Conservation (phyloP, 2,113 vertebrate species). For the Paramormyrops kingsleyae region DNA sequence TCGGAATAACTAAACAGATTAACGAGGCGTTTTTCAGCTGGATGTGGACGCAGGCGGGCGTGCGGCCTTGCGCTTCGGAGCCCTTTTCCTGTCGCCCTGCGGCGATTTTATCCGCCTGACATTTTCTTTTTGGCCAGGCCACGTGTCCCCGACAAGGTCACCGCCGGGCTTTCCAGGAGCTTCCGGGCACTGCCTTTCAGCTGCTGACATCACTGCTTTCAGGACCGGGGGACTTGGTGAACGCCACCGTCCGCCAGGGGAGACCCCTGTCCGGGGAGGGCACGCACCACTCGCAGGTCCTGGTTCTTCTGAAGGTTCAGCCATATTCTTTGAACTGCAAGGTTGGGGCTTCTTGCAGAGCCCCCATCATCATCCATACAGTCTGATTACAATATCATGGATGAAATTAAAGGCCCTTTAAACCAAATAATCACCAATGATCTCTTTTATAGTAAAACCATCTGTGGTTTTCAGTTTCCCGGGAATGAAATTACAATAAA, state of each 20-base stretch:
- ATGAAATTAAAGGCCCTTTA: not conserved
- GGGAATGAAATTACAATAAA: not conserved
- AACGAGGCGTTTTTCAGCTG: constrained; percentile 96
- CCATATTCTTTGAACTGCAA: not conserved
- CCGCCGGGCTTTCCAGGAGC: constrained; percentile 32
- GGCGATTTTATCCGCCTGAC: constrained; percentile 53
- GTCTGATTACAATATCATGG: not conserved
- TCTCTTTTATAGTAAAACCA: not conserved
- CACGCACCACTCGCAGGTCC: not conserved
- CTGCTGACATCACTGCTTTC: constrained; percentile 39
- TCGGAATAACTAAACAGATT: constrained; percentile 99
- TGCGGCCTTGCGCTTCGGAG: constrained; percentile 78
- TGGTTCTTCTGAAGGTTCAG: not conserved
- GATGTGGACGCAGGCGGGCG: constrained; percentile 90
- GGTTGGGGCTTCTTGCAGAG: not conserved
- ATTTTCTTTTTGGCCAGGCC: constrained; percentile 51
- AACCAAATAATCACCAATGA: not conserved
- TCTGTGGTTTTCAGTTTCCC: not conserved
- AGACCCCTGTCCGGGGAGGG: not conserved
- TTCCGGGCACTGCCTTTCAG: constrained; percentile 39
- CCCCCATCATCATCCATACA: not conserved
- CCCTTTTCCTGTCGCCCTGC: constrained; percentile 49
- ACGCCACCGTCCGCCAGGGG: not conserved
- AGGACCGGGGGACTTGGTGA: not conserved
- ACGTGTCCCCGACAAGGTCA: constrained; percentile 57